A percentile compares a stretch with the other conserved stretches of the same genome.
These are phyloP conservation scores for Edolisoma coerulescens DNA, from an alignment of 2,113 vertebrate genomes.

Conservation along the genomic window DNA sequence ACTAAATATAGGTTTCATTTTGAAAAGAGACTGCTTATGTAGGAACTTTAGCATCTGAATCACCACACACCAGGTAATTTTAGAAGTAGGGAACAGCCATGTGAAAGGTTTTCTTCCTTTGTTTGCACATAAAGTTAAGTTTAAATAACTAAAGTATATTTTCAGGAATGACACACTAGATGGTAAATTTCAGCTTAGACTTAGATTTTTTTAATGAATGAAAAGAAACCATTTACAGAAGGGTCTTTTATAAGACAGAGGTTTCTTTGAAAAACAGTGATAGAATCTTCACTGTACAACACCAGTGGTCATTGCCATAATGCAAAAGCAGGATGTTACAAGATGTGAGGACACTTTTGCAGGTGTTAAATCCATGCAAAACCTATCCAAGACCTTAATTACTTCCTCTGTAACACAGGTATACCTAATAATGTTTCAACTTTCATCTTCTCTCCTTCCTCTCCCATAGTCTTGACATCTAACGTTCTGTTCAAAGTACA, in stretches of 20 bases:
- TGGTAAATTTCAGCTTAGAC: background rate
- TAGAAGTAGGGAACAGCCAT: background rate
- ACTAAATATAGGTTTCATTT: background rate
- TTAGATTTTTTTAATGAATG: background rate
- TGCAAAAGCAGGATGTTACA: background rate
- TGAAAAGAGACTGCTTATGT: background rate
- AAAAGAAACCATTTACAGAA: background rate
- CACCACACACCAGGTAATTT: background rate
- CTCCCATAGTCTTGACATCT: background rate
- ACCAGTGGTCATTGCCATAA: background rate
- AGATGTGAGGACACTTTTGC: background rate
- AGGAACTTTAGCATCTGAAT: background rate
- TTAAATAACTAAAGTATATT: background rate
- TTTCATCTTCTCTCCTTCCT: conserved; percentile 33
- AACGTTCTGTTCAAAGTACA: conserved; percentile 22
- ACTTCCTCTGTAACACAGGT: conserved; percentile 8
- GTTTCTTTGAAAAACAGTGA: background rate
- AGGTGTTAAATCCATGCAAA: background rate
- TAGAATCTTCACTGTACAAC: background rate
- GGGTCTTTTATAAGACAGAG: background rate
- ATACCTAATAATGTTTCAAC: background rate
- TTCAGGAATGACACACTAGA: background rate
- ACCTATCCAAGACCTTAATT: conserved; percentile 1
- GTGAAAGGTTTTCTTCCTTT: background rate
- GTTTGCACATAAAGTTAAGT: background rate